Percentiles rank a stretch among this genome's conserved stretches.
phyloP scores from a whole-genome alignment of 1,140 invertebrate species.

The Neoseiulus cucumeris region DNA sequence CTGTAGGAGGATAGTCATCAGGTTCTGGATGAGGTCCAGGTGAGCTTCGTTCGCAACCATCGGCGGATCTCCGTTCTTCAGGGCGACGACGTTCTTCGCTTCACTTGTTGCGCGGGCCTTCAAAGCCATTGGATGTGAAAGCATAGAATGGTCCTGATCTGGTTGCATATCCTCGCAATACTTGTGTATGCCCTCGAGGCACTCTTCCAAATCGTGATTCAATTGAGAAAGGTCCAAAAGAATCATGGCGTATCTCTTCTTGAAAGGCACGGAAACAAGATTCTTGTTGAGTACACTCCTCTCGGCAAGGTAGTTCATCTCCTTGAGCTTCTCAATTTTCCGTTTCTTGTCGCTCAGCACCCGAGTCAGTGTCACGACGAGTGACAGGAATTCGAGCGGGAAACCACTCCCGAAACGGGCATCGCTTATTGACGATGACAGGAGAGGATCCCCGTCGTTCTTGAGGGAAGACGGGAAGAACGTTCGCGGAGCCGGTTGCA shows the following conservation, averaged over 20 bases:
- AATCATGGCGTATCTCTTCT: conserved; percentile 62
- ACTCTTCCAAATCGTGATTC: conserved; percentile 63
- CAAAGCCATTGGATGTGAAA: not conserved
- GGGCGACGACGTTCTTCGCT: not conserved
- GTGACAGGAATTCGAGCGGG: conserved; percentile 59
- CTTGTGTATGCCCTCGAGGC: conserved; percentile 56
- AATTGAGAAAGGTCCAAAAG: conserved; percentile 73
- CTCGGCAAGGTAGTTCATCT: conserved; percentile 75
- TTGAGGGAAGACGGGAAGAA: not conserved
- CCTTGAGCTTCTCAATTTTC: conserved; percentile 53
- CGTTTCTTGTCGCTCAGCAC: conserved; percentile 57
- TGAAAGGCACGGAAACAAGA: conserved; percentile 53
- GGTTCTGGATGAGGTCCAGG: not conserved
- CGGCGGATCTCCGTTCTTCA: not conserved
- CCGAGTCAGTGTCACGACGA: conserved; percentile 64
- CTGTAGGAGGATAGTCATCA: not conserved
- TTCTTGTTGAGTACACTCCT: conserved; percentile 30
- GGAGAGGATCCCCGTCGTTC: conserved; percentile 2
- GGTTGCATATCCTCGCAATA: conserved; percentile 43
- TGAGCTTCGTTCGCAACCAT: conserved; percentile 2
- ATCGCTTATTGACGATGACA: not conserved
- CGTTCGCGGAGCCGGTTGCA: conserved; percentile 14
- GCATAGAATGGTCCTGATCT: not conserved
- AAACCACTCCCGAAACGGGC: conserved; percentile 36
- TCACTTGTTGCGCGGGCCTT: not conserved